These are phyloP conservation scores for Calliopum simillimum DNA, from an alignment of 2,888 invertebrate species.

Conservation along the genomic window DNA sequence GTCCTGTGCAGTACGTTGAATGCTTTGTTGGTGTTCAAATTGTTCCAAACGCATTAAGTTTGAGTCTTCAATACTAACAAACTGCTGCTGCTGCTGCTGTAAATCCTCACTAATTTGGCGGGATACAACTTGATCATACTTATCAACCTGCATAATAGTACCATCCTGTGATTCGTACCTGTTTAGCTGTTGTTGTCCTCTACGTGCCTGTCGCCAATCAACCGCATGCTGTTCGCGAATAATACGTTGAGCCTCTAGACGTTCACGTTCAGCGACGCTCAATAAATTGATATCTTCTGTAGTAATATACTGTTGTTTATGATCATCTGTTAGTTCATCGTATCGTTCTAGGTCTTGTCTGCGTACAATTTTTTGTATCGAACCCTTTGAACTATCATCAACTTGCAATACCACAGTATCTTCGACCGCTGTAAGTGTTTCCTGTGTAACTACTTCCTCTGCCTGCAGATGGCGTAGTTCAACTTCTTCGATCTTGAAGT, in stretches of 20 bases:
- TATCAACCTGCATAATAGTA: slow-evolving; percentile 38
- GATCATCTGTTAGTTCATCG: slow-evolving; percentile 50
- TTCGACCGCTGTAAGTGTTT: slow-evolving; percentile 71
- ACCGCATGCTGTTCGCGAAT: slow-evolving; percentile 60
- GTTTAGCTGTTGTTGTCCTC: slow-evolving; percentile 53
- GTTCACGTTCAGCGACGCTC: slow-evolving; percentile 62
- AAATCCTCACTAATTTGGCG: slow-evolving; percentile 49
- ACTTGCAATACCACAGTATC: slow-evolving; percentile 72
- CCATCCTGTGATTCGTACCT: slow-evolving; percentile 56
- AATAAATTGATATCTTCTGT: slow-evolving; percentile 64
- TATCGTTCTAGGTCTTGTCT: slow-evolving; percentile 62
- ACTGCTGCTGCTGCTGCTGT: slow-evolving; percentile 56
- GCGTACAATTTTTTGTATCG: slow-evolving; percentile 57
- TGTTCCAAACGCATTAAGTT: slow-evolving; percentile 58
- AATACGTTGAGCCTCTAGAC: slow-evolving; percentile 62
- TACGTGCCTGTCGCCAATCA: slow-evolving; percentile 58
- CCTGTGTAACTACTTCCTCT: slow-evolving; percentile 61
- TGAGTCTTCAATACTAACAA: slow-evolving; percentile 55
- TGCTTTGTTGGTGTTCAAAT: slow-evolving; percentile 53
- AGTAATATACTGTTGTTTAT: slow-evolving; percentile 59
- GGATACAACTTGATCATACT: slow-evolving; percentile 46
- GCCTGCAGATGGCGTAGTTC: slow-evolving; percentile 63
- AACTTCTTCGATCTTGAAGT: slow-evolving; percentile 67
- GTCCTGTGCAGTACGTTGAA: slow-evolving; percentile 51
- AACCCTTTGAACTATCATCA: slow-evolving; percentile 61